Base-by-base conservation (phyloP, 2,113 vertebrate species). In the Brienomyrus longianalis region DNA sequence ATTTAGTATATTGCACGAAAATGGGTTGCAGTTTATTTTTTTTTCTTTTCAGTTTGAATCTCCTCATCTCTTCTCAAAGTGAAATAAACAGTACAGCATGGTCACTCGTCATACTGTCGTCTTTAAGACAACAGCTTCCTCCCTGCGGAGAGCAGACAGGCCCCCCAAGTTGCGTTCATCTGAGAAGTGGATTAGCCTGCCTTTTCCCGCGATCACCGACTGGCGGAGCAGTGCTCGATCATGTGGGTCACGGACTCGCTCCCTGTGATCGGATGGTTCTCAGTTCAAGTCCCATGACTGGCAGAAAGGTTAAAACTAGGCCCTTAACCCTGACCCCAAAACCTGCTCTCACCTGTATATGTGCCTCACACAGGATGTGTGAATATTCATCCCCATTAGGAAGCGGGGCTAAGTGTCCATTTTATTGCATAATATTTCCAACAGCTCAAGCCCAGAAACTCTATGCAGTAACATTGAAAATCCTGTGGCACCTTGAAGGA, bases 1-100 rank as follows among this genome's bases (percentile, higher is more conserved):
- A 80, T 87, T 90, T 90, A 87, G 89, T 90, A 90, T 87, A 80
- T 87, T 90, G 89, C 89, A 90, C 89, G 89, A 87, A 74, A 90
- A 90, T 45, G 77, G 77, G 77, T 52, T 83, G 74, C 74, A 27
- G 50, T 56, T 56, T 89, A 10, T 45, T 80, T 59, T 86, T 48
- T 90, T 86, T 74, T 86, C 52, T 51, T 15, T 0, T 7, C 62
- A 87, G 51, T 74, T 90, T 90, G 85, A 50, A 51, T 87, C 56
- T 87, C 66, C 43, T 19, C 85, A 54, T 85, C 62, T 86, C 89
- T 50, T 74, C 83, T 56, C 31, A 77, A 90, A 77, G 89, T 87
- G 48, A 74, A 66, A 77, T 89, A 89, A 89, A 89, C 35, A 87
- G 85, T 77, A 90, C 66, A 87, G 89, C 89, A 90, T 90, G 89